Evolutionary conservation across 2,113 vertebrate genomes (phyloP).

Genomic region (Cyrtonyx montezumae): DNA sequence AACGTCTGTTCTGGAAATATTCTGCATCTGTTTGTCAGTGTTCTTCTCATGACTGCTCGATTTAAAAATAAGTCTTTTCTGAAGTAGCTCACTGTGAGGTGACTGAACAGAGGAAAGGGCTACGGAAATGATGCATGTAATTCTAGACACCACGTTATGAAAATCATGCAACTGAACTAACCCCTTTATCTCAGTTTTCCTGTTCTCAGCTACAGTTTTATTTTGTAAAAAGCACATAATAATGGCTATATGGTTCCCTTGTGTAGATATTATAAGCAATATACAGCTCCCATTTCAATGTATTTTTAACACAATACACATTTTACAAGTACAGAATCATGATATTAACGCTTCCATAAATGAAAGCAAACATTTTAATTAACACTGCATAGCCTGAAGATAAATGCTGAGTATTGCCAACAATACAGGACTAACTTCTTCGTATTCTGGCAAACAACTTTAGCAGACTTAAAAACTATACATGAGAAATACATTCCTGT

Average conservation of each 20-base stretch:
- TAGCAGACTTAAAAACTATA: neutral
- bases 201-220: neutral
- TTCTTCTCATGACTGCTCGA: neutral
- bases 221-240: neutral
- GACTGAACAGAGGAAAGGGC: neutral
- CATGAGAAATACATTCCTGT: neutral
- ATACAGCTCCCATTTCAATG: neutral
- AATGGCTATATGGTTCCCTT: neutral
- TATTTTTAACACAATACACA: neutral
- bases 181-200: neutral
- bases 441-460: neutral
- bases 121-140: neutral
- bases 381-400: neutral
- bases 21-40: neutral
- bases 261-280: neutral
- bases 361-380: conserved; percentile 33
- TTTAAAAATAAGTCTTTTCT: neutral
- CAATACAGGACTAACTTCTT: neutral
- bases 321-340: neutral
- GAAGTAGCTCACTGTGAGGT: neutral
- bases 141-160: neutral
- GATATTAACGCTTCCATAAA: neutral
- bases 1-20: neutral
- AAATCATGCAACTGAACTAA: neutral
- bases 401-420: neutral